A percentile compares a stretch with the other conserved stretches of the same genome.
phyloP scores from a whole-genome alignment of 2,888 invertebrate genomes.

The Eristalis tenax region DNA sequence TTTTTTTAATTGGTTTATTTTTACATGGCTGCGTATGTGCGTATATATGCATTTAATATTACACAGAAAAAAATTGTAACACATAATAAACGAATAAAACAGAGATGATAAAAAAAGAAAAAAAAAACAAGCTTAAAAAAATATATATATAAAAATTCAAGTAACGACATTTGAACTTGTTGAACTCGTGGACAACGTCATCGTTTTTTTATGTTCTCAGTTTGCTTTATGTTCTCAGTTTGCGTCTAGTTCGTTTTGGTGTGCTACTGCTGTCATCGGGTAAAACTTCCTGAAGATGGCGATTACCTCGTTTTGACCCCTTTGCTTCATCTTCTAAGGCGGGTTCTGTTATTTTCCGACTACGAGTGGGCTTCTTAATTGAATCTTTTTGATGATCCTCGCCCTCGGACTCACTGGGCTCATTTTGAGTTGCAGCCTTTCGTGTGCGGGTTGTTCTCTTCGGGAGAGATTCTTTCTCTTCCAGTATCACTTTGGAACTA shows the following conservation, averaged over 20 bases:
- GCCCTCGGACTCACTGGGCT: conserved; percentile 11
- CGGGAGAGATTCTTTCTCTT: neutral
- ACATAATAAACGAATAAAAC: neutral
- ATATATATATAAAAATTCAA: conserved; percentile 2
- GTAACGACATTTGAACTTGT: neutral
- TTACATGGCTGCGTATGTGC: conserved; percentile 35
- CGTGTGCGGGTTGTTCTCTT: conserved; percentile 37
- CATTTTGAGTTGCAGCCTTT: conserved; percentile 5
- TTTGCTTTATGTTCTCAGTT: conserved; percentile 42
- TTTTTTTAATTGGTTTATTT: conserved; percentile 12
- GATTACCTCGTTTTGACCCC: conserved; percentile 3
- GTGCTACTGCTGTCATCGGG: neutral
- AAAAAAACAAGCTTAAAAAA: conserved; percentile 15
- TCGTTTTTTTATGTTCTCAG: conserved; percentile 25
- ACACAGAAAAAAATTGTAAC: conserved; percentile 42
- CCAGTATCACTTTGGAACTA: neutral
- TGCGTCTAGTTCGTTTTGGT: conserved; percentile 46
- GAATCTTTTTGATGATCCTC: neutral
- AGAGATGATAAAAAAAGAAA: neutral
- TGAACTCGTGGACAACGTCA: conserved; percentile 12
- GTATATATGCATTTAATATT: conserved; percentile 33
- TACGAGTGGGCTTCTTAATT: conserved; percentile 7
- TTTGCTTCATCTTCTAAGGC: neutral
- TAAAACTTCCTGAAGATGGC: neutral
- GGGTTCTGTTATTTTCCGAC: neutral